Percentiles rank a stretch among this genome's conserved stretches.
These are phyloP conservation scores for Forbesichthys papilliferus DNA, from an alignment of 2,113 vertebrate species.

Conservation along the genomic window DNA sequence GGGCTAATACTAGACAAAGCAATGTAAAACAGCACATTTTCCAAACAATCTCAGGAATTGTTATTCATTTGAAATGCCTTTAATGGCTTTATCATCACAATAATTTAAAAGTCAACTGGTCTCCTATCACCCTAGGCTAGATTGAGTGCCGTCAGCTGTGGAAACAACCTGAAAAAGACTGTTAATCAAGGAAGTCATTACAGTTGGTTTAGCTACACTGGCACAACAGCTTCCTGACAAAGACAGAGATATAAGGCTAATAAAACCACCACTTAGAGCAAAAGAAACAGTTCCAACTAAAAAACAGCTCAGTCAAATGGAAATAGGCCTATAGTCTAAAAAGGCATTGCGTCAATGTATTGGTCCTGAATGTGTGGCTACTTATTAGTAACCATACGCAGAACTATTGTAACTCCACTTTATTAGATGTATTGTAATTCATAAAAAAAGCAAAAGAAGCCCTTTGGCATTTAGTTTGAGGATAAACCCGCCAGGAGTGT, in stretches of 20 bases:
- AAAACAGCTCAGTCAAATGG: no score
- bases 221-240: conserved; percentile 24
- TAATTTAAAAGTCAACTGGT: background rate
- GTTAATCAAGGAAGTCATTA: conserved; percentile 28
- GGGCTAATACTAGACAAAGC: background rate
- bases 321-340: no score
- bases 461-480: no score
- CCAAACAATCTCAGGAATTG: background rate
- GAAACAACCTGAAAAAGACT: conserved; percentile 27
- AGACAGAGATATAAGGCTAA: conserved; percentile 5
- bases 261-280: background rate
- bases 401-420: no score
- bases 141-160: conserved; percentile 2
- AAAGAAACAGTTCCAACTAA: no score
- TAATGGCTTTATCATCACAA: background rate
- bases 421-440: no score
- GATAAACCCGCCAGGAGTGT: no score
- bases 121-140: background rate
- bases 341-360: no score
- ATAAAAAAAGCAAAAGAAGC: no score
- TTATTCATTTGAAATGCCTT: background rate
- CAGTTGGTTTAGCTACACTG: conserved; percentile 25
- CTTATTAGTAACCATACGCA: no score
- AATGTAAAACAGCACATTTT: background rate
- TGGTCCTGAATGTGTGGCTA: no score